Evolutionary conservation across 2,113 vertebrate genomes (phyloP).

Genomic region (Chelonoidis abingdonii): DNA sequence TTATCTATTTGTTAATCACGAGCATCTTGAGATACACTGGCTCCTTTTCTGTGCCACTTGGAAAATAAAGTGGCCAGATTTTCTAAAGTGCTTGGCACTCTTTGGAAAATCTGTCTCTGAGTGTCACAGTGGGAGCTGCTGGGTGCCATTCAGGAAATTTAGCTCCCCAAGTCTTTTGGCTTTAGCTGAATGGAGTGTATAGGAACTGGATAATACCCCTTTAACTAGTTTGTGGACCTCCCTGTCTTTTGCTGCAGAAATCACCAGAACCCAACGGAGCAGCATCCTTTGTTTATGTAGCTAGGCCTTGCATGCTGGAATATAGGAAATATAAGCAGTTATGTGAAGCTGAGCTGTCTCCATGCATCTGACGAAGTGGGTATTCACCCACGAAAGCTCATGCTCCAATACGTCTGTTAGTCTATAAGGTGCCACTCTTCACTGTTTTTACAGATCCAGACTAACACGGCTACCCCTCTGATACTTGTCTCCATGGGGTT

Average conservation of each 20-base stretch:
- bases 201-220: background rate
- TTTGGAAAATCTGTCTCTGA: background rate
- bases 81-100: background rate
- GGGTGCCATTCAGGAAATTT: background rate
- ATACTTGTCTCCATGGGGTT: background rate
- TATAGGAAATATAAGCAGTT: background rate
- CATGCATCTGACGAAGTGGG: background rate
- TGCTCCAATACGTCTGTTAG: too few species aligned
- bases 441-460: too few species aligned
- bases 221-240: background rate
- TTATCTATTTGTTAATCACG: background rate
- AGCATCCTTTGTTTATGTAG: background rate
- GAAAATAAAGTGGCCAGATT: background rate
- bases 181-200: background rate
- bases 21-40: background rate
- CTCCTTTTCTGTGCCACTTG: background rate
- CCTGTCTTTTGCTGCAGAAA: background rate
- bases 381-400: too few species aligned
- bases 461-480: too few species aligned
- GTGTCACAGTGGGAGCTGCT: background rate
- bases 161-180: background rate
- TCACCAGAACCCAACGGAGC: background rate
- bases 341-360: background rate
- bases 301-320: background rate
- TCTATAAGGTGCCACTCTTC: too few species aligned